Conservation (phyloP, 2,113 vertebrate genomes). For the Platichthys stellatus region DNA sequence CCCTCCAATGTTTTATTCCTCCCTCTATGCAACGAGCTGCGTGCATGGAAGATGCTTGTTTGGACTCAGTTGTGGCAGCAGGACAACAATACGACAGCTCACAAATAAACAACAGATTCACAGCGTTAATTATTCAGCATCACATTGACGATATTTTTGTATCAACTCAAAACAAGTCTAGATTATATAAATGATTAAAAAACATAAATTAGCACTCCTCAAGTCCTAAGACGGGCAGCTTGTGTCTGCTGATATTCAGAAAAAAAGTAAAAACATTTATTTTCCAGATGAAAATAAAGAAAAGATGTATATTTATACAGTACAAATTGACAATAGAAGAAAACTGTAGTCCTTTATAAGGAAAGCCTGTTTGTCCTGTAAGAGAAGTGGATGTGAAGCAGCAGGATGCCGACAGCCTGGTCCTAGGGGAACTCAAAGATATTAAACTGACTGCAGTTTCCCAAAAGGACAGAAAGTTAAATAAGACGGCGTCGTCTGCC, state of each 20-base stretch:
- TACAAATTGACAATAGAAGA: no score
- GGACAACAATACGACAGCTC: neutral
- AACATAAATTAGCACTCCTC: neutral
- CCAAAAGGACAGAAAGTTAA: neutral
- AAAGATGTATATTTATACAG: no score
- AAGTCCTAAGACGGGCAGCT: no score
- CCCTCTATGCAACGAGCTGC: neutral
- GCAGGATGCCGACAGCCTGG: no score
- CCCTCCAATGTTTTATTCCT: neutral
- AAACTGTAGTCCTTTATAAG: no score
- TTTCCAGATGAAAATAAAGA: no score
- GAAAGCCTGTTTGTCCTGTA: no score
- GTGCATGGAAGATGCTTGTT: no score
- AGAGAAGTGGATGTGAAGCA: no score
- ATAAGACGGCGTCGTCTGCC: neutral
- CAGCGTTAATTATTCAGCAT: neutral
- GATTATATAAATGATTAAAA: neutral
- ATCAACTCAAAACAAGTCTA: neutral
- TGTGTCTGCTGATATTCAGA: no score
- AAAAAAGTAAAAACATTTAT: no score
- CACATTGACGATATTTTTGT: neutral
- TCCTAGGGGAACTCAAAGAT: neutral
- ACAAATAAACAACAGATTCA: neutral
- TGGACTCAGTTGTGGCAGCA: neutral
- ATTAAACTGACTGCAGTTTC: conserved; percentile 13